Evolutionary conservation across 2,113 vertebrate species (phyloP), one percentile per base, ranked within the genome.

Genomic region (Protobothrops flavoviridis): DNA sequence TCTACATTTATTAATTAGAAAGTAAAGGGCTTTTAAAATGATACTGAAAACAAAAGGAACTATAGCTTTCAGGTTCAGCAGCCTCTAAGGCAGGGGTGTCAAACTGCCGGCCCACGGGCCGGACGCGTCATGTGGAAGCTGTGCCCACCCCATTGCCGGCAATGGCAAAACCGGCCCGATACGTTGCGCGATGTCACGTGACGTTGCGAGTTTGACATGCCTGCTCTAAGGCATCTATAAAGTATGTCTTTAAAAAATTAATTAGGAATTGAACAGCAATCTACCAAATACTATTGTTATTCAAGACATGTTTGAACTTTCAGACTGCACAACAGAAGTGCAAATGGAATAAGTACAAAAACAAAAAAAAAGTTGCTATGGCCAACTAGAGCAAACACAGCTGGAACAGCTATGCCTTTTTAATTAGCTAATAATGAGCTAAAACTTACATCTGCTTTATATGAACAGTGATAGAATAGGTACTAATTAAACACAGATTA

Each of bases 311-410:
- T 52, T 55, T 53, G 24, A 74, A 92, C 24, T 10, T n/a, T 61
- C 24, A 10, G 17, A 91, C 48, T 87, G 39, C 24, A 45, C 24
- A 20, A 45, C 39, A 55, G 13, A 24, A 56, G 26, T 48, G 61
- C 33, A 81, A n/a, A 74, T 39, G 26, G 50, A 52, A 29, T 89
- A 89, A 93, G 39, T 87, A 94, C 90, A 96, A 94, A 96, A 93
- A 95, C 48, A 50, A 90, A 90, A 89, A 50, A 94, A 91, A 94
- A 92, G 92, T 61, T 96, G 97, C 97, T 97, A 97, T 98, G 97
- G 92, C 96, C 96, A 95, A 95, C 94, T 94, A 95, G 96, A 96
- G 97, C 97, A 97, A 98, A 98, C 97, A 98, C 97, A 97, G 98
- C 97, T 97, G 97, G 95, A 95, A 95, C 91, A 90, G 93, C 95